These are phyloP conservation scores for Penelope pileata DNA, from an alignment of 2,113 vertebrate genomes.

Conservation along the genomic window DNA sequence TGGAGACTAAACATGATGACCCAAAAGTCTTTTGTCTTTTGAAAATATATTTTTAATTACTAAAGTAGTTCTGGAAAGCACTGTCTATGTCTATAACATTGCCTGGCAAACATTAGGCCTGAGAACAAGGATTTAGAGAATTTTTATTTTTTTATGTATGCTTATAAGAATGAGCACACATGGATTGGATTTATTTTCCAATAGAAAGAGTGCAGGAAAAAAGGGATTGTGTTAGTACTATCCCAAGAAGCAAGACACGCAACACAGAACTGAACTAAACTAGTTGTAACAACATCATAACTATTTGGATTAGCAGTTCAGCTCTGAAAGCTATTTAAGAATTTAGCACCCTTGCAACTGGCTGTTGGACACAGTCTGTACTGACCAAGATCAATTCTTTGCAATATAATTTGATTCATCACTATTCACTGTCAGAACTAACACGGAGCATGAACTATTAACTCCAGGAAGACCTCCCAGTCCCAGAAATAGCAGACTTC, in stretches of 20 bases:
- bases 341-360: not conserved
- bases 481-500: not conserved
- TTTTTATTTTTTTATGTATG: not conserved
- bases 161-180: not conserved
- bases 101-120: not conserved
- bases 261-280: not conserved
- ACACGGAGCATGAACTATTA: not conserved
- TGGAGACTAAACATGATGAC: not conserved
- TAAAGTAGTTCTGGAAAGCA: not conserved
- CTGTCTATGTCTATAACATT: not conserved
- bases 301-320: not conserved
- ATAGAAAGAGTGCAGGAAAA: not conserved
- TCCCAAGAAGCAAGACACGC: not conserved
- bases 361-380: not conserved
- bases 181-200: constrained; percentile 24
- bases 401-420: not conserved
- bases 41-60: constrained; percentile 4
- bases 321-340: not conserved
- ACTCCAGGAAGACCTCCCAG: not conserved
- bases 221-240: not conserved
- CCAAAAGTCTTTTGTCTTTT: constrained; percentile 14
- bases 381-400: not conserved
- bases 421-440: not conserved
- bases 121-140: not conserved
- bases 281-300: not conserved